These are phyloP conservation scores for Coturnix japonica DNA, from an alignment of 2,113 vertebrate genomes.

Conservation along the genomic window DNA sequence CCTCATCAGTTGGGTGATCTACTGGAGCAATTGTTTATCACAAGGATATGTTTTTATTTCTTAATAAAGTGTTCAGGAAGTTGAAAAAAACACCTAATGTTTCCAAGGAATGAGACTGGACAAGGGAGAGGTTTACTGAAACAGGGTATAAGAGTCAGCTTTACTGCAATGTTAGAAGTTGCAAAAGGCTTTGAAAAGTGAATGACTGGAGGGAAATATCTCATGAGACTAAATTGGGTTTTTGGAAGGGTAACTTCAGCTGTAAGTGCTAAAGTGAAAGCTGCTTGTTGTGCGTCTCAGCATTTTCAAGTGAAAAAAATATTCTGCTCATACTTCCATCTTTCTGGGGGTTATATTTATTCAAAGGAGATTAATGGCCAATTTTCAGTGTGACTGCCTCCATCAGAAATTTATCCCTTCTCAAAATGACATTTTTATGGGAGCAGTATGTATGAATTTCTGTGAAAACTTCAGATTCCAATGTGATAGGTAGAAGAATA, in stretches of 20 bases:
- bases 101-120: neutral
- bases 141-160: neutral
- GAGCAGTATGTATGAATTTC: neutral
- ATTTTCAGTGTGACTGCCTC: conserved; percentile 41
- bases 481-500: conserved; percentile 10
- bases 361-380: conserved; percentile 31
- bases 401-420: conserved; percentile 34
- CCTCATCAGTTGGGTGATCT: neutral
- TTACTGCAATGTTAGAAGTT: neutral
- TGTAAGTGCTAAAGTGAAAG: conserved; percentile 28
- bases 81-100: neutral
- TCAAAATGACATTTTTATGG: neutral
- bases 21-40: neutral
- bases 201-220: neutral
- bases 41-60: neutral
- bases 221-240: conserved; percentile 17
- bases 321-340: conserved; percentile 23
- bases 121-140: neutral
- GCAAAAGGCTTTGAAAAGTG: conserved; percentile 14
- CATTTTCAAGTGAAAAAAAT: conserved; percentile 54
- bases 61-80: neutral
- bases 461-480: neutral
- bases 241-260: conserved; percentile 23
- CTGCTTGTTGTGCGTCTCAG: conserved; percentile 25
- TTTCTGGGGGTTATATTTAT: conserved; percentile 45